Base-by-base conservation (phyloP, 2,797 vertebrate species). In the Furcifer pardalis region DNA sequence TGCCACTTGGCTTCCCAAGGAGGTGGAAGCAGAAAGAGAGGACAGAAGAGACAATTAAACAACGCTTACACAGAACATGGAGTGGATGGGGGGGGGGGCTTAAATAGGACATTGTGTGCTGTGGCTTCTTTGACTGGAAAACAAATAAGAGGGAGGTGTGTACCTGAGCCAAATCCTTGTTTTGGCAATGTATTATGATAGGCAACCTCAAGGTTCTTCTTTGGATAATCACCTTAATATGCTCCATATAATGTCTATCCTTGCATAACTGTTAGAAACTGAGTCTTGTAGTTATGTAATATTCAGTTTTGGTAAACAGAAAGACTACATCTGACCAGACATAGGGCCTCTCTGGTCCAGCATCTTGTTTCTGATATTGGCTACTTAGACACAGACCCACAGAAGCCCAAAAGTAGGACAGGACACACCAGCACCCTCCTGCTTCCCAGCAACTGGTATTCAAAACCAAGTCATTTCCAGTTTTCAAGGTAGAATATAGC, bases 41-140 rank as follows among this genome's bases (percentile, higher is more conserved):
- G 92, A 95, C 93, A 95, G 93, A 94, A 94, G 86, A 94, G 74
- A 91, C 90, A 79, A 86, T 96, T 95, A 95, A 90, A 91, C 76
- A 91, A 89, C 62, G 83, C 86, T 86, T 82, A 84, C 63, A 0
- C 2, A 89, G 91, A 77, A 19, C 84, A 40, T 82, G 77, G 77
- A 3, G 5, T 40, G 25, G 56, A 35, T 7, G 5, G n/a, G 56
- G 25, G 56, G 25, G 62, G 15, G 49, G 13, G 59, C 40, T 37
- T 62, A 40, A n/a, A 42, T 73, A 63, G 32, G 23, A 7, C 17
- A 27, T 32, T 23, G 10, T 3, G 30, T 13, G 27, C 46, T 37
- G 62, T 23, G 35, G 63, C 12, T n/a, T 59, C 19, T 49, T 52
- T 17, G 35, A 7, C 46, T 56, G 37, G 37, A 56, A 56, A 25